Base-by-base conservation (phyloP, 1,140 invertebrate species). In the Oedothorax gibbosus region DNA sequence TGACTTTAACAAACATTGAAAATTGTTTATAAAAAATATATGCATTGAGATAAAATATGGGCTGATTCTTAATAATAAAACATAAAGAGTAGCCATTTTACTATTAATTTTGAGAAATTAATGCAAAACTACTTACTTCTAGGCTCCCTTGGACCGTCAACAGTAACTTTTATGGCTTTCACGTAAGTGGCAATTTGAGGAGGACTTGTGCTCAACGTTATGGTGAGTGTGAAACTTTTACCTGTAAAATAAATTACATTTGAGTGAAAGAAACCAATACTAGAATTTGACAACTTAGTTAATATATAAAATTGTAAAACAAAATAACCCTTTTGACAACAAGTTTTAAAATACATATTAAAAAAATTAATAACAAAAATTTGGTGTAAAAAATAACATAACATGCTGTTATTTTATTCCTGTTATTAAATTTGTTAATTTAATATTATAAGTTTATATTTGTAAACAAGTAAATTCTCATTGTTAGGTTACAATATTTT, bases 111-210 rank as follows among this genome's bases (percentile, higher is more conserved):
- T 2, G 2, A 35, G 35, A 35, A 2, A 20, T 10, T 53, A n/a
- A n/a, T 11, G 10, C 10, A 56, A 54, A 75, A 56, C 8, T 57
- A 60, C 93, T 99, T 98, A 80, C 96, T 98, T 89, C 98, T 92
- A 0, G 98, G 97, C 91, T 99, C 98, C 88, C 98, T 91, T 20
- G 98, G 98, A 89, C 98, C 98, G 91, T 99, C 98, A 49, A 99
- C 98, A 50, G 98, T 99, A 1, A 99, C 98, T 92, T 99, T 99
- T 90, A 99, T 99, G 51, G 97, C 97, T 90, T 99, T 99, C 87
- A 95, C 95, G 91, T 99, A 99, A 7, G 97, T 97, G 15, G 97
- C 95, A 65, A 99, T 94, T 91, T 99, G 96, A 11, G 96, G 96
- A 65, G 98, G 98, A 87, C 93, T 93, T 83, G 96, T 97, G 87